These are phyloP conservation scores for Bellardia bayeri DNA, from an alignment of 2,888 invertebrate genomes.

Conservation along the genomic window DNA sequence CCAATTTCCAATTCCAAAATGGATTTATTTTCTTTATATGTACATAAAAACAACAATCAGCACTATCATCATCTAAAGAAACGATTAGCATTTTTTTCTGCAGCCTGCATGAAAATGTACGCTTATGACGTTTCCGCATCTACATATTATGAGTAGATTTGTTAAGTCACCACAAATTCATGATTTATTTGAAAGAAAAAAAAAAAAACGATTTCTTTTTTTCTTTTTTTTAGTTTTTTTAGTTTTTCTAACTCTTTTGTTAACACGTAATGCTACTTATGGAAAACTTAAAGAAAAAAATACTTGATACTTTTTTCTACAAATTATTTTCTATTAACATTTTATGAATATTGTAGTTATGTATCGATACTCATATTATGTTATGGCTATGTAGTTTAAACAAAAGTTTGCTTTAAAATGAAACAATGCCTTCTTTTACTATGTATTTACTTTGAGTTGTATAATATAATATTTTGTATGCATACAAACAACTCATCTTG, in stretches of 20 bases:
- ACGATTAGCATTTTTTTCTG: constrained; percentile 41
- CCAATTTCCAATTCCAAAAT: too few species aligned
- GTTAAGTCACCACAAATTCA: constrained; percentile 66
- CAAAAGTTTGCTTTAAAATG: background rate
- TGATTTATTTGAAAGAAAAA: constrained; percentile 55
- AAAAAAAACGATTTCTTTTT: background rate
- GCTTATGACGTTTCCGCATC: constrained; percentile 66
- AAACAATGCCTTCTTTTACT: constrained; percentile 12
- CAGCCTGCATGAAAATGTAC: constrained; percentile 21
- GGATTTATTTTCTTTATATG: too few species aligned
- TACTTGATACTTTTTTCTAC: constrained; percentile 10
- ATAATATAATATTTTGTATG: constrained; percentile 47
- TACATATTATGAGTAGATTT: constrained; percentile 59
- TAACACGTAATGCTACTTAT: constrained; percentile 33
- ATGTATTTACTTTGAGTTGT: constrained; percentile 22
- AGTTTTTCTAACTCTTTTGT: constrained; percentile 8
- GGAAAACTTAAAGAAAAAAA: constrained; percentile 50
- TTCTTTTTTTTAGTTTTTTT: background rate
- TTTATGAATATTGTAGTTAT: constrained; percentile 16
- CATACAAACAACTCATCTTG: constrained; percentile 56
- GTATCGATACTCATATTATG: background rate
- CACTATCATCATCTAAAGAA: constrained; percentile 24
- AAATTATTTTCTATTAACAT: constrained; percentile 44
- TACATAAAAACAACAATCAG: background rate
- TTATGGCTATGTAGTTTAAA: too few species aligned